Percentiles rank a stretch among this genome's conserved stretches.
Conservation (phyloP, 2,113 vertebrate species). For the Brachionichthys hirsutus region DNA sequence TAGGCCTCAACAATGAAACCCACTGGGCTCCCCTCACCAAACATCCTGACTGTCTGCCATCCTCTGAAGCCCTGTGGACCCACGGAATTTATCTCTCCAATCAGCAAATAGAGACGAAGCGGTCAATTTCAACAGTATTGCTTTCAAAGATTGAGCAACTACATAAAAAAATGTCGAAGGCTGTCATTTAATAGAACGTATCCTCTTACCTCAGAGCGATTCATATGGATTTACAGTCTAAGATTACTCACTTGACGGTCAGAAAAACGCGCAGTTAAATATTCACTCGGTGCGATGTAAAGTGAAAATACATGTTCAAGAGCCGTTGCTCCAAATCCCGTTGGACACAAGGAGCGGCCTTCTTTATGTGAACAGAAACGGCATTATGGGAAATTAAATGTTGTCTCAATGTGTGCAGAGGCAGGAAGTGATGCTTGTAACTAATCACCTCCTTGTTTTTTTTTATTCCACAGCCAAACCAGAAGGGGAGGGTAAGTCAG, state of each 20-base stretch:
- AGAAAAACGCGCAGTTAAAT: conserved; percentile 9
- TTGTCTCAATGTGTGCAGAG: neutral
- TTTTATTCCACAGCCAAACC: conserved; percentile 50
- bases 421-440: neutral
- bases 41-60: neutral
- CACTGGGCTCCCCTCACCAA: neutral
- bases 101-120: neutral
- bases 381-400: neutral
- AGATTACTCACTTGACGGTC: conserved; percentile 1
- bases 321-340: too few relatives aligned
- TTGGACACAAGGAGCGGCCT: too few relatives aligned
- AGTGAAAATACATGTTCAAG: too few relatives aligned
- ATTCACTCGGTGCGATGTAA: neutral
- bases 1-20: conserved; percentile 42
- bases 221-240: conserved; percentile 4
- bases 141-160: conserved; percentile 11
- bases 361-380: too few relatives aligned
- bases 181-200: conserved; percentile 6
- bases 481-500: conserved; percentile 62
- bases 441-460: conserved; percentile 18
- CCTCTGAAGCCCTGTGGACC: neutral
- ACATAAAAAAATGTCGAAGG: conserved; percentile 6
- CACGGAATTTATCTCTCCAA: neutral
- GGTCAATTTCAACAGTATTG: neutral
- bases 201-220: neutral